Percentiles rank a stretch among this genome's conserved stretches.
These are phyloP conservation scores for Ciconia maguari DNA, from an alignment of 2,113 vertebrate genomes.

Conservation along the genomic window DNA sequence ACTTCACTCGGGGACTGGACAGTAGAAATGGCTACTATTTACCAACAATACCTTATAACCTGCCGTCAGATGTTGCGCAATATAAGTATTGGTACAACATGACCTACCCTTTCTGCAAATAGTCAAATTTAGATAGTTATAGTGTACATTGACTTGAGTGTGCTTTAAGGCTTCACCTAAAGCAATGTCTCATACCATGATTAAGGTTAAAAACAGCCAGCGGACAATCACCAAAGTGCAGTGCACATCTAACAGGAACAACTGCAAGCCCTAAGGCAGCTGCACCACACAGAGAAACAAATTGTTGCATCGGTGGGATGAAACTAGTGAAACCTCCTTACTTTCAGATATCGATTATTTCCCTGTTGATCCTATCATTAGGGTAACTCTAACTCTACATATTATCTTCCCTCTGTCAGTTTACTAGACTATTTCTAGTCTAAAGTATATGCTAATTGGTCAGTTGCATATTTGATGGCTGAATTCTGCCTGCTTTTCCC, in stretches of 20 bases:
- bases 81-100: background rate
- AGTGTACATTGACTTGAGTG: background rate
- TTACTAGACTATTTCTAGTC: background rate
- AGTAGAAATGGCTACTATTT: background rate
- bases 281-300: background rate
- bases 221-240: background rate
- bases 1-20: background rate
- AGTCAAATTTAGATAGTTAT: background rate
- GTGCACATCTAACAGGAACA: background rate
- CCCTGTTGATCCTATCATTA: background rate
- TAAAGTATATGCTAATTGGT: background rate
- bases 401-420: background rate
- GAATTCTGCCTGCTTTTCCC: background rate
- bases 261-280: background rate
- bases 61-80: background rate
- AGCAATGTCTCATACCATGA: background rate
- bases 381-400: background rate
- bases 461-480: background rate
- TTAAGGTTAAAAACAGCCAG: background rate
- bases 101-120: background rate
- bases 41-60: background rate
- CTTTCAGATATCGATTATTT: background rate
- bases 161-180: background rate
- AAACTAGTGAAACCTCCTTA: background rate
- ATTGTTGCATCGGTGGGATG: background rate